These are phyloP conservation scores for Luperina testacea DNA, from an alignment of 2,888 invertebrate genomes.

Conservation along the genomic window DNA sequence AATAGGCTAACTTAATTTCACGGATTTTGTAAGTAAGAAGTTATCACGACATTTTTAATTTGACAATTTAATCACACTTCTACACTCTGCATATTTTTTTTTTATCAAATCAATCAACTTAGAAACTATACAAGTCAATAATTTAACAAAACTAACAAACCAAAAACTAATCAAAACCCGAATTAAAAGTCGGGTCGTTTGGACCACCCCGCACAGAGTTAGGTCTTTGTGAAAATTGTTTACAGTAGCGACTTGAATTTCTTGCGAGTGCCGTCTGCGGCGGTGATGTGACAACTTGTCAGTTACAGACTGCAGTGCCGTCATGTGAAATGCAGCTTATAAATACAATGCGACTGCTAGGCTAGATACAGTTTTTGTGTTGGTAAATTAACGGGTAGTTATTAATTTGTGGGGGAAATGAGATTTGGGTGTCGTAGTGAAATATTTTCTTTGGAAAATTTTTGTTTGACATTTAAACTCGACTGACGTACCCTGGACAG, in stretches of 20 bases:
- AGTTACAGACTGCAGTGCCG: conserved; percentile 67
- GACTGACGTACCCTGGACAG: not conserved
- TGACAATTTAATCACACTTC: not conserved
- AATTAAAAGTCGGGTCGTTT: conserved; percentile 66
- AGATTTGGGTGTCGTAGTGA: not conserved
- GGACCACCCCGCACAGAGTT: conserved; percentile 68
- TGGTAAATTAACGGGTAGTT: conserved; percentile 40
- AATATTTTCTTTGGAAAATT: no score
- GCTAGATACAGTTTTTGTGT: conserved; percentile 52
- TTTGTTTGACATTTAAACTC: no score
- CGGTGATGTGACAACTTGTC: conserved; percentile 78
- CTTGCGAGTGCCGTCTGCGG: conserved; percentile 69
- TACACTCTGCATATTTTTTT: no score
- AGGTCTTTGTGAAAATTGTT: conserved; percentile 74
- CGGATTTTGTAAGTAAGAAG: not conserved
- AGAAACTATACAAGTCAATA: not conserved
- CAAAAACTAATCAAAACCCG: conserved; percentile 58
- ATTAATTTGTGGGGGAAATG: conserved; percentile 21
- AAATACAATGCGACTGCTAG: conserved; percentile 55
- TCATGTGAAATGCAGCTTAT: conserved; percentile 63
- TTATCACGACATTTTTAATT: not conserved
- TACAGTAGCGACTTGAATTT: conserved; percentile 68
- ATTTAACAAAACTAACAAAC: conserved; percentile 4
- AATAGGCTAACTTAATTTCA: not conserved
- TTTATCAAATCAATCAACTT: not conserved